A percentile compares a stretch with the other conserved stretches of the same genome.
Evolutionary conservation across 2,113 vertebrate species (phyloP).

Genomic region (Setophaga kirtlandii): DNA sequence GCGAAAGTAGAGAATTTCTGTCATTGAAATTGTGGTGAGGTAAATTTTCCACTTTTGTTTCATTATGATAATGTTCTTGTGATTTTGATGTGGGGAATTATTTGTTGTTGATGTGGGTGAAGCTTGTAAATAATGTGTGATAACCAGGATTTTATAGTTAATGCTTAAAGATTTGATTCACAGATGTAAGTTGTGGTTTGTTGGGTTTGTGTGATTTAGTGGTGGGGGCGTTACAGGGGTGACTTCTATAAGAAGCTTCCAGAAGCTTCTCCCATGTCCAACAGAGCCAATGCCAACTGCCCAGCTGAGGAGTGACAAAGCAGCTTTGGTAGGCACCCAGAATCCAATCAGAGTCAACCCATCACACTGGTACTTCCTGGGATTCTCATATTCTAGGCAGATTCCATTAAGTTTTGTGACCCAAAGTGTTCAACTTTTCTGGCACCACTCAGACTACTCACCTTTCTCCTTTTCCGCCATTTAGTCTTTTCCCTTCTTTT

Average conservation of each 20-base stretch:
- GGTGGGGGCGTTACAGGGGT: fast-evolving
- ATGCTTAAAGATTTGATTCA: background rate
- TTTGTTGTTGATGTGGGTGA: background rate
- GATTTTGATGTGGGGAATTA: background rate
- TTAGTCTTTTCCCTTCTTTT: background rate
- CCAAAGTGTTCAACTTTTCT: background rate
- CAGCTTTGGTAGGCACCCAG: background rate
- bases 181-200: background rate
- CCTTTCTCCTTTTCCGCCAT: background rate
- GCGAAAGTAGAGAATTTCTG: background rate
- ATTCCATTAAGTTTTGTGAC: background rate
- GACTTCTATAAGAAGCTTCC: background rate
- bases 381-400: background rate
- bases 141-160: background rate
- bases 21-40: background rate
- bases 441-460: background rate
- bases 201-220: background rate
- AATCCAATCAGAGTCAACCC: background rate
- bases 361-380: background rate
- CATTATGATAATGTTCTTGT: background rate
- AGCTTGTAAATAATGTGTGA: background rate
- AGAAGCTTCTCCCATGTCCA: background rate
- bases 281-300: background rate
- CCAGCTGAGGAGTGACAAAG: background rate
- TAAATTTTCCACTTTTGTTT: background rate